These are phyloP conservation scores for Mus minutoides DNA, from an alignment of 2,797 vertebrate species.

Conservation along the genomic window DNA sequence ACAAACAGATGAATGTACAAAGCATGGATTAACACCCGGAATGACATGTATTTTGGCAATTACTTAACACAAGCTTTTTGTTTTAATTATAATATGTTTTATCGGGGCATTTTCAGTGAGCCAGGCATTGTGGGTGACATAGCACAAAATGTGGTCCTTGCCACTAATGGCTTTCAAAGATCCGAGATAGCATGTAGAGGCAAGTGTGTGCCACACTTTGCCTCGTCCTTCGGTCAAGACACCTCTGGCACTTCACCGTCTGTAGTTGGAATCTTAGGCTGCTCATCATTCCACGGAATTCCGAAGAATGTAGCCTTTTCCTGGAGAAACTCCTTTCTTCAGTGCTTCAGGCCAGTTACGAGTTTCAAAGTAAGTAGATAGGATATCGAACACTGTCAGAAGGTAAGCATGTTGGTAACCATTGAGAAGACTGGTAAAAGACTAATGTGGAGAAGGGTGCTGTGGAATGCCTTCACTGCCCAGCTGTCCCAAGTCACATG, in stretches of 20 bases:
- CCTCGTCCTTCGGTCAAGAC: neutral
- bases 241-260: neutral
- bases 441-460: neutral
- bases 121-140: conserved; percentile 46
- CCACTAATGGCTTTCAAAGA: neutral
- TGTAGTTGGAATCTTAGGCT: neutral
- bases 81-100: neutral
- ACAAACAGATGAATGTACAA: conserved; percentile 44
- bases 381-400: conserved; percentile 93
- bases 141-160: conserved; percentile 54
- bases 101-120: conserved; percentile 51
- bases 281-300: conserved; percentile 40
- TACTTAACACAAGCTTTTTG: conserved; percentile 26
- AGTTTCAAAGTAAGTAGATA: conserved; percentile 89
- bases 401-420: conserved; percentile 40
- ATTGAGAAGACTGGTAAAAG: neutral
- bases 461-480: neutral
- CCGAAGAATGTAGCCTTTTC: conserved; percentile 91
- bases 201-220: neutral
- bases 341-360: conserved; percentile 92
- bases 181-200: neutral
- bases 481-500: neutral
- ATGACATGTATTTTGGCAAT: conserved; percentile 46
- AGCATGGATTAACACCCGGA: conserved; percentile 62
- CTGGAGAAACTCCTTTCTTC: conserved; percentile 90